Base-by-base conservation (phyloP, 2,113 vertebrate species). In the Chlorodrepanis virens region DNA sequence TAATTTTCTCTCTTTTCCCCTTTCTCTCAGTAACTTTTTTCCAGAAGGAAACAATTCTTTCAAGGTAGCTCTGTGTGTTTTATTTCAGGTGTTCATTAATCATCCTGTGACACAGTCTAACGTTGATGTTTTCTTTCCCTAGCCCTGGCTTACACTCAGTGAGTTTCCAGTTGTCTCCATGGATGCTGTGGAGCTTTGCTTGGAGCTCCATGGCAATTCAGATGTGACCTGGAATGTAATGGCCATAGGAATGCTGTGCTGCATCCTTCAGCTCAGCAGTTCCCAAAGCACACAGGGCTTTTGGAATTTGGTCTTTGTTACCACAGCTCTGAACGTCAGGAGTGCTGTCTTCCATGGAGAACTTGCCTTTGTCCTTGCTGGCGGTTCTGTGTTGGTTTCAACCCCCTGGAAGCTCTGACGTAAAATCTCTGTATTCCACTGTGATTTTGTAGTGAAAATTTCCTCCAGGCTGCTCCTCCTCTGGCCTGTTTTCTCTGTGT, bases 131-230 rank as follows among this genome's bases (percentile, higher is more conserved):
- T 35, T 56, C 40, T n/a, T 37, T 42, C 21, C 15, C 20, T 18
- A 52, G 68, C 87, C 61, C 57, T 57, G 82, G 86, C 23, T 74
- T 17, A 2, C 7, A 11, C 49, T 91, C 33, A 70, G 68, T 29
- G 75, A 86, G 80, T 78, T 90, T 18, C 88, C 65, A 76, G 79
- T 80, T 91, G 93, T 89, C 75, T 47, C 91, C 83, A 67, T 54
- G 93, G 91, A 40, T 93, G 94, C 87, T 90, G 70, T 11, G 80
- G 61, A 77, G 80, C 69, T 93, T 67, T 86, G 93, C 49, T 86
- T 74, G 88, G 49, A 57, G 93, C 88, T 96, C 93, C 93, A 78
- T 94, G 89, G 88, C 94, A 75, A 91, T 92, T 91, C 49, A 70
- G 80, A 94, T 87, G 69, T 83, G 92, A 92, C 86, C 91, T 94